Conservation (phyloP, 1,140 invertebrate species). For the Formica exsecta region DNA sequence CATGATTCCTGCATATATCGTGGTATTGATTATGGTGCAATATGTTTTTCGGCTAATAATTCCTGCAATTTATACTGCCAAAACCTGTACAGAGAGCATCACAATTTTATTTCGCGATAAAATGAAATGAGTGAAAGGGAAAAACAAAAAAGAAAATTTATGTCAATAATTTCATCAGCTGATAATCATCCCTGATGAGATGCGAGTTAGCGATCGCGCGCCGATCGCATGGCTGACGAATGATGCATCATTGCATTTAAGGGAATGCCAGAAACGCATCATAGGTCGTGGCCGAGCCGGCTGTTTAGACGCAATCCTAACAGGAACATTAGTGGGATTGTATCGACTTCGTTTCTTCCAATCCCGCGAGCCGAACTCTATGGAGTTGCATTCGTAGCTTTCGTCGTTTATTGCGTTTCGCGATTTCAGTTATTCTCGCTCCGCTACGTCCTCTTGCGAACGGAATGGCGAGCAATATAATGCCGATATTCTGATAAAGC, state of each 20-base stretch:
- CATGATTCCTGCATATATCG: conserved; percentile 37
- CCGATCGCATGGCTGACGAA: conserved; percentile 52
- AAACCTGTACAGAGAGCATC: background rate
- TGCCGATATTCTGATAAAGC: background rate
- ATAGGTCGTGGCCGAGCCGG: conserved; percentile 39
- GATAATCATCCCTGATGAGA: conserved; percentile 26
- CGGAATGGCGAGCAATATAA: background rate
- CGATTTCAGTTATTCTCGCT: conserved; percentile 65
- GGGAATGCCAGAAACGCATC: conserved; percentile 71
- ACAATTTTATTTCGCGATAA: background rate
- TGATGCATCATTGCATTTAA: conserved; percentile 76
- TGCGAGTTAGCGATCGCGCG: conserved; percentile 37
- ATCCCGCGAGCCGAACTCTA: conserved; percentile 45
- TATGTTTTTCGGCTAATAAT: conserved; percentile 19
- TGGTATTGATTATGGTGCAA: conserved; percentile 21
- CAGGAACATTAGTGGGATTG: conserved; percentile 71
- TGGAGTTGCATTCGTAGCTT: conserved; percentile 18
- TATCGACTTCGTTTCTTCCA: conserved; percentile 71
- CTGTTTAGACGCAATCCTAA: conserved; percentile 60
- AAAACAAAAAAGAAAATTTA: background rate
- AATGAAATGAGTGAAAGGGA: background rate
- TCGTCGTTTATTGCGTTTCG: conserved; percentile 69
- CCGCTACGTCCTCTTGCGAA: conserved; percentile 43
- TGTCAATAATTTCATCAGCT: conserved; percentile 30
- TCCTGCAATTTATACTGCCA: conserved; percentile 14